Conservation (phyloP, 53 echinoderm and acorn worm species). For the Glandiceps talaboti region DNA sequence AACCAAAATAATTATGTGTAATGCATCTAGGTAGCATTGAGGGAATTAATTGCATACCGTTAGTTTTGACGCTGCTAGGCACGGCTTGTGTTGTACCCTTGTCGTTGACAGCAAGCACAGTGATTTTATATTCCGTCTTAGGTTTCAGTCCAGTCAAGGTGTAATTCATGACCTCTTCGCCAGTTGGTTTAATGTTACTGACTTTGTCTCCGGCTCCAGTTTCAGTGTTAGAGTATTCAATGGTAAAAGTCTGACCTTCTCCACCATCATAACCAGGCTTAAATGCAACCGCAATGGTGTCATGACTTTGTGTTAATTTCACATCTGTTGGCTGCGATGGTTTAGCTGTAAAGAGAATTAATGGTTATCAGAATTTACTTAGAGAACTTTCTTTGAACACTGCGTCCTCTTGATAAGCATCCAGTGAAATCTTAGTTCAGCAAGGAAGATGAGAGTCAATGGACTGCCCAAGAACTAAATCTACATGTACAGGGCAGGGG, state of each 20-base stretch:
- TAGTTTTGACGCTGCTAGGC: not conserved
- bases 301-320: not conserved
- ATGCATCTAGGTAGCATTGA: too few species aligned
- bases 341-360: not conserved
- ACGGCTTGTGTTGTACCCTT: not conserved
- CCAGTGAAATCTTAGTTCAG: too few species aligned
- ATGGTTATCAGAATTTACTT: too few species aligned
- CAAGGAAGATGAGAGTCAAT: too few species aligned
- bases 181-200: not conserved
- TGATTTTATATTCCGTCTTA: not conserved
- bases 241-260: not conserved
- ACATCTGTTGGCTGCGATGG: not conserved
- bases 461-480: too few species aligned
- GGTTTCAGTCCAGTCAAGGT: not conserved
- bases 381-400: too few species aligned
- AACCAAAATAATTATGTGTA: too few species aligned
- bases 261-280: not conserved
- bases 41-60: not conserved
- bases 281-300: not conserved
- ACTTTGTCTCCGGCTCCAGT: not conserved
- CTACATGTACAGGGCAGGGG: too few species aligned
- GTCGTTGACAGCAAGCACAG: not conserved
- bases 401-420: too few species aligned
- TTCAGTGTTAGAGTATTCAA: too few species aligned
- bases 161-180: not conserved